Conservation (phyloP, 1,140 invertebrate species). For the Drosophila eugracilis region DNA sequence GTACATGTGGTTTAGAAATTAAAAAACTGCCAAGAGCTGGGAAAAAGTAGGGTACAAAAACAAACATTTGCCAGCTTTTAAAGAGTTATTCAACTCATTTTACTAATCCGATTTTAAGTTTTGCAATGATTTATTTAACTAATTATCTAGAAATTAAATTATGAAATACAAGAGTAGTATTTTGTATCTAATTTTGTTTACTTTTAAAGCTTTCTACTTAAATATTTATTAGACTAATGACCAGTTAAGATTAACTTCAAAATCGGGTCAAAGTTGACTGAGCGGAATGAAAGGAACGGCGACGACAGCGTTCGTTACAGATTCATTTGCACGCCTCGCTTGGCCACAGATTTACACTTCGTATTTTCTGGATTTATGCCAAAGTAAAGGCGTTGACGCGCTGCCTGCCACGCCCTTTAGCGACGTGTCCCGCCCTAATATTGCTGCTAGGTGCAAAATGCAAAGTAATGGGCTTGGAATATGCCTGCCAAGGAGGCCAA, state of each 20-base stretch:
- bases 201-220: no score
- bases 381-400: conserved; percentile 34
- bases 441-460: conserved; percentile 74
- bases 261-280: conserved; percentile 3
- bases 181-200: no score
- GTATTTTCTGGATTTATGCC: conserved; percentile 69
- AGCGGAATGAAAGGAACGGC: conserved; percentile 23
- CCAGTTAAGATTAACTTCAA: background rate
- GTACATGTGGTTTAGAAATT: background rate
- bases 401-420: conserved; percentile 38
- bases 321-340: conserved; percentile 46
- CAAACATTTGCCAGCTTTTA: no score
- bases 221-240: background rate
- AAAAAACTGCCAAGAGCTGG: no score
- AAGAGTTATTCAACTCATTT: no score
- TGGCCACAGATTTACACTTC: conserved; percentile 33
- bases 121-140: background rate
- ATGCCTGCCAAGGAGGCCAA: conserved; percentile 57
- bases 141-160: background rate
- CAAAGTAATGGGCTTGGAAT: conserved; percentile 74
- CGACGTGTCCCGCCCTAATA: conserved; percentile 38
- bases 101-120: no score
- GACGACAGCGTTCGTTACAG: conserved; percentile 40
- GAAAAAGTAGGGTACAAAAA: no score
- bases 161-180: no score